A percentile compares a stretch with the other conserved stretches of the same genome.
Conservation (phyloP, 2,888 invertebrate genomes). For the Argyresthia goedartella region DNA sequence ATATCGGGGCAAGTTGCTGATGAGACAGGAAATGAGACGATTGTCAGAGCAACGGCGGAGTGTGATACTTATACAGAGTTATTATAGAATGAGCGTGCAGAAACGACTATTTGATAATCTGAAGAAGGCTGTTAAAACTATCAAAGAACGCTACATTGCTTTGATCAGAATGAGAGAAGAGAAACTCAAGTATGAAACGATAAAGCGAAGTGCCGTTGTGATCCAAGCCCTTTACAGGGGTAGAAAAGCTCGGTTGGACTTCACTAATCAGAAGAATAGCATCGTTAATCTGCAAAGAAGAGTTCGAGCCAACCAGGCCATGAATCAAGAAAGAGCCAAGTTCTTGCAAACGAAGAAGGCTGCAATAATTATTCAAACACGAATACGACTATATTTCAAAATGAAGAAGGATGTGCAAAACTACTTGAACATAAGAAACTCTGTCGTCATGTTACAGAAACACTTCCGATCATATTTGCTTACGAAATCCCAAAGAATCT, state of each 20-base stretch:
- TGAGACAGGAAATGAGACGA: conserved; percentile 36
- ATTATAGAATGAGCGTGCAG: conserved; percentile 41
- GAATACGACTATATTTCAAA: conserved; percentile 39
- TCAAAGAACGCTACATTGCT: conserved; percentile 33
- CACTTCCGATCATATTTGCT: conserved; percentile 26
- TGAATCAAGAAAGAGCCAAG: conserved; percentile 33
- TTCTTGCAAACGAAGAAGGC: conserved; percentile 47
- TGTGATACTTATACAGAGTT: conserved; percentile 48
- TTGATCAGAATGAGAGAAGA: conserved; percentile 38
- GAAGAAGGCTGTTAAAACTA: conserved; percentile 29
- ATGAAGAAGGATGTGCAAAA: conserved; percentile 25
- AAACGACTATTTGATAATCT: conserved; percentile 23
- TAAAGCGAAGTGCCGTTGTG: conserved; percentile 34
- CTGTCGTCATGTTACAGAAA: conserved; percentile 46
- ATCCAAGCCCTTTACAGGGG: conserved; percentile 62
- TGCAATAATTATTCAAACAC: conserved; percentile 54
- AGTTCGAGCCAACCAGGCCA: conserved; percentile 50
- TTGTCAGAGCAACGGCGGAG: conserved; percentile 25
- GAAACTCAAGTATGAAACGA: conserved; percentile 29
- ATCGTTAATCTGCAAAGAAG: conserved; percentile 59
- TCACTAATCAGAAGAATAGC: conserved; percentile 28
- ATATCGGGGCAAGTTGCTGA: conserved; percentile 44
- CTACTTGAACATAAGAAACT: conserved; percentile 40
- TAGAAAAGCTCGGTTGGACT: conserved; percentile 42
- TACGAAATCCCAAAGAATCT: conserved; percentile 20